Conservation (phyloP, 2,888 invertebrate species). For the Pelosia muscerda region DNA sequence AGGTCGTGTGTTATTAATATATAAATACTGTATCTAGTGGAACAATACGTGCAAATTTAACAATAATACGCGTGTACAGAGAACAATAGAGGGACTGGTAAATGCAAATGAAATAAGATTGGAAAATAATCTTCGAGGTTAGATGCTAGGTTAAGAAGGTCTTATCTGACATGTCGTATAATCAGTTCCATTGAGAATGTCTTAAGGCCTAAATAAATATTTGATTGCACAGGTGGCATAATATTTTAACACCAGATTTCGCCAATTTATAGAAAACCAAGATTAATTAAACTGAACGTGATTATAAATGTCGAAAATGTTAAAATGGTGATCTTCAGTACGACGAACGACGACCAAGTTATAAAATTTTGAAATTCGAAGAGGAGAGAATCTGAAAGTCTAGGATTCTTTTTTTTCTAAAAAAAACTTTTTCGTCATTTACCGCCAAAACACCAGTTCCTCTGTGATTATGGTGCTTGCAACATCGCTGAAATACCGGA, state of each 20-base stretch:
- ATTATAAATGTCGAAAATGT: background rate
- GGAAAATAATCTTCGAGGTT: conserved; percentile 42
- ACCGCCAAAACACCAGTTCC: too few species aligned
- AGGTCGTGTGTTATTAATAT: conserved; percentile 57
- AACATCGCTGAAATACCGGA: too few species aligned
- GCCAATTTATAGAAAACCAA: background rate
- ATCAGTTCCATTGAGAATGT: conserved; percentile 4
- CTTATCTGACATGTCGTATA: conserved; percentile 4
- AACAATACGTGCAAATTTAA: conserved; percentile 53
- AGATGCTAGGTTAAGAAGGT: conserved; percentile 30
- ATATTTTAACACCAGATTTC: background rate
- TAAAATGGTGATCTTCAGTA: background rate
- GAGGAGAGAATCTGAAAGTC: background rate
- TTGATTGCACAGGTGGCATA: background rate
- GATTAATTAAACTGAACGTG: background rate
- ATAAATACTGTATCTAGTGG: conserved; percentile 41
- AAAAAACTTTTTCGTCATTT: too few species aligned
- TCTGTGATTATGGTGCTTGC: too few species aligned
- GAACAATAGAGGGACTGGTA: conserved; percentile 36
- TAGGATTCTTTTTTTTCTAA: too few species aligned
- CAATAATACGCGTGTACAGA: conserved; percentile 25
- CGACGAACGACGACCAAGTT: too few species aligned
- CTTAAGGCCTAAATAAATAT: background rate
- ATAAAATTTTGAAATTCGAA: too few species aligned
- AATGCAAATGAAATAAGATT: conserved; percentile 32